Evolutionary conservation across 2,113 vertebrate genomes (phyloP), one percentile per base, ranked within the genome.

Genomic region (Benitochromis conjunctus): DNA sequence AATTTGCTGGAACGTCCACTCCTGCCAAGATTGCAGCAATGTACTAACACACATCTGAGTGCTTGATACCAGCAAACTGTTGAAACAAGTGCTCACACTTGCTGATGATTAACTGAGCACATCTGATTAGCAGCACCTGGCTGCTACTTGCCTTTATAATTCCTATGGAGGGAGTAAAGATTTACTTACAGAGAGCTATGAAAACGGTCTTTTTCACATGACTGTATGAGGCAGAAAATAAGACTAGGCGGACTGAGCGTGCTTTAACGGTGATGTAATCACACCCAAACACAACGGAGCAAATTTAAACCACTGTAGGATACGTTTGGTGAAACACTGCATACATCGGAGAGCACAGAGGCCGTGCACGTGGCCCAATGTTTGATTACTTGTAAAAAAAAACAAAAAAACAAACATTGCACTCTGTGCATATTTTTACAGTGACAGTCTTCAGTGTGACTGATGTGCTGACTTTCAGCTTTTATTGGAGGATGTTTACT

Each of bases 271-370:
- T 43, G n/a, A 43, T 26, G 13, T 43, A 69, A 43, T 69, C 64
- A 66, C 9, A 64, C 34, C 62, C 62, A 26, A 3, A 69, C 3
- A 9, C 36, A 69, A 69, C 43, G 36, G 36, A 69, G 64, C 12
- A 0, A 6, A 43, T 71, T 46, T 71, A 71, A 71, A 71, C 21
- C 41, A 0, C n/a, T 24, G 38, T 2, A 1, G 0, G 34, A 54
- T 36, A 41, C 16, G 38, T 64, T 38, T 24, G n/a, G 51, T 7
- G 53, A 21, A 78, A 78, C 51, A 2, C 46, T 18, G 18, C 24
- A 56, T 56, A 12, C 53, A 82, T n/a, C 48, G 10, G 13, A 1
- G 62, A 26, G 5, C 13, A 0, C 18, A 21, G 57, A 21, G 3
- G 26, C 24, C 12, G 6, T 1, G 24, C 26, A 16, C 55, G 1